These are phyloP conservation scores for Eucidaris tribuloides DNA, from an alignment of 35 echinoderm and acorn worm species.

Conservation along the genomic window DNA sequence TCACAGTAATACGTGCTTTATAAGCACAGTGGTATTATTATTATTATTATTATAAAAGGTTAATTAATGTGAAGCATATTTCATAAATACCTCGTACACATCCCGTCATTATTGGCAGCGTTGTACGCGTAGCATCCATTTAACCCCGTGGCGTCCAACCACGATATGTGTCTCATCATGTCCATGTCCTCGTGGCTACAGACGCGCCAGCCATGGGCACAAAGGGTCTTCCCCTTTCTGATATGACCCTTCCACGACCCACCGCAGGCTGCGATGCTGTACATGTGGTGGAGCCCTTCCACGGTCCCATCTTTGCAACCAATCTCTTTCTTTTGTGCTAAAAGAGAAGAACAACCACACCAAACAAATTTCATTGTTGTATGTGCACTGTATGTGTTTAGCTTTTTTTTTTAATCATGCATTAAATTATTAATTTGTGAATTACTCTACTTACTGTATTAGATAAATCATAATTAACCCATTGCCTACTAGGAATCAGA, in stretches of 20 bases:
- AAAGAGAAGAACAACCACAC: too few species aligned
- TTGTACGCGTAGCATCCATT: conserved; percentile 94
- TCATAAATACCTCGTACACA: conserved; percentile 89
- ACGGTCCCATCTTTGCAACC: conserved; percentile 71
- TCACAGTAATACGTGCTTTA: too few species aligned
- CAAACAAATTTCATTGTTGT: too few species aligned
- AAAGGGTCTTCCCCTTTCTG: conserved; percentile 79
- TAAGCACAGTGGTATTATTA: too few species aligned
- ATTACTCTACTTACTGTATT: too few species aligned
- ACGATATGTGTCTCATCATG: conserved; percentile 56
- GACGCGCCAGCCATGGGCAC: conserved; percentile 74
- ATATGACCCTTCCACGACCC: conserved; percentile 94
- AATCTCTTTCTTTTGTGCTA: conserved; percentile 17
- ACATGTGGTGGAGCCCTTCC: conserved; percentile 73
- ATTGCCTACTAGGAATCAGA: too few species aligned
- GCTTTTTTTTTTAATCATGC: too few species aligned
- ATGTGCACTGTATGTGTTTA: too few species aligned
- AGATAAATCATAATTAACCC: too few species aligned
- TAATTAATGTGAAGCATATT: neutral
- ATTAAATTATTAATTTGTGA: too few species aligned
- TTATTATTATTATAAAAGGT: too few species aligned
- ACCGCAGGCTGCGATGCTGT: conserved; percentile 60
- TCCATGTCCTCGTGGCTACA: conserved; percentile 61
- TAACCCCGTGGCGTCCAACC: conserved; percentile 69
- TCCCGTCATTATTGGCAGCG: conserved; percentile 75